Conservation (phyloP, 2,888 invertebrate species). For the Lasioglossum morio region DNA sequence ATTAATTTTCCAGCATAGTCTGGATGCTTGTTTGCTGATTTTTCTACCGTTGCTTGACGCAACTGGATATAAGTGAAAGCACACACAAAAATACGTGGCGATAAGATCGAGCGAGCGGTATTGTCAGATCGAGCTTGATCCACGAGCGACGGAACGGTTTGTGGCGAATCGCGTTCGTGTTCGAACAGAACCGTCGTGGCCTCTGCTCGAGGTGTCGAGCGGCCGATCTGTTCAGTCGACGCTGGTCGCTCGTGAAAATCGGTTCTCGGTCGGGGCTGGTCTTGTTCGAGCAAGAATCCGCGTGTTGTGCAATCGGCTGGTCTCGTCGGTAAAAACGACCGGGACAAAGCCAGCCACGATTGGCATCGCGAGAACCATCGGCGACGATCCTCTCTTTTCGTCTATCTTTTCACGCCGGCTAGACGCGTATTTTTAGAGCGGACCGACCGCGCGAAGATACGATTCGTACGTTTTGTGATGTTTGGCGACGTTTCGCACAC, state of each 20-base stretch:
- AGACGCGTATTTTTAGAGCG: slow-evolving; percentile 20
- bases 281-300: not conserved
- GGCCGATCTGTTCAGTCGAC: slow-evolving; percentile 70
- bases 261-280: slow-evolving; percentile 37
- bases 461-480: slow-evolving; percentile 9
- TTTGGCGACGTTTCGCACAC: not conserved
- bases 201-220: slow-evolving; percentile 37
- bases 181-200: slow-evolving; percentile 1
- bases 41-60: no score
- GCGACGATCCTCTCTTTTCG: not conserved
- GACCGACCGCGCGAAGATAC: not conserved
- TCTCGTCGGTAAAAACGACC: slow-evolving; percentile 5
- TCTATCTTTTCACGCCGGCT: not conserved
- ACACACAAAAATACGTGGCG: not conserved
- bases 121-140: not conserved
- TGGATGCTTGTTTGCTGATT: no score
- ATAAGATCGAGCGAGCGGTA: not conserved
- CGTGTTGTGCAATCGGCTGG: slow-evolving; percentile 9
- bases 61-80: not conserved
- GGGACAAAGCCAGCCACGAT: not conserved
- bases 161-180: slow-evolving; percentile 25
- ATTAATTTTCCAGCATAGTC: no score
- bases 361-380: slow-evolving; percentile 5
- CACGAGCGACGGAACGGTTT: slow-evolving; percentile 4
- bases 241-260: slow-evolving; percentile 70